Base-by-base conservation (phyloP, 30 jellyfish, hydroid and myxozoan genomes). In the Hydra vulgaris region DNA sequence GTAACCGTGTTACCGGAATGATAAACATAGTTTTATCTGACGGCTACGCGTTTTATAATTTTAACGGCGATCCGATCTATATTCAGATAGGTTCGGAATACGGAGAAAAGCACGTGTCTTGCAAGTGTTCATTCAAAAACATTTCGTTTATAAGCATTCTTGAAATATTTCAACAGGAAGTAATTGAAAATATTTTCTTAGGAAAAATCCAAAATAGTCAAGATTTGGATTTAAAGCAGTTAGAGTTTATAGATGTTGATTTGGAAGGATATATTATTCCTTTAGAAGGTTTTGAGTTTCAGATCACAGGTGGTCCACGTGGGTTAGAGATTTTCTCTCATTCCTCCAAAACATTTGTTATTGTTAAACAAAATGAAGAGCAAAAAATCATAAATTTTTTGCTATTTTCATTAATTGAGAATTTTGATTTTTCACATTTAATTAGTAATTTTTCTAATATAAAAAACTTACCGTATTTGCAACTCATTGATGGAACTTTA, bases 181-280 rank as follows among this genome's bases (percentile, higher is more conserved):
- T 12, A 12, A 40, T 40, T 40, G 12, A 40, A 40, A 40, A 40
- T 40, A 40, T 40, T 40, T 40, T 40, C 12, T 40, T 40, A 40
- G 61, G 61, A 40, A 12, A 40, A 12, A 12, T 40, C 12, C 61
- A 40, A 40, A 40, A 40, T 40, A 40, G 61, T 40, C 61, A 40
- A 40, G 83, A 26, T 18, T 25, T 25, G 71, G 56, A 53, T 8
- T 54, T 75, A 25, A 25, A 19, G n/a, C 67, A 23, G 83, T 75
- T 75, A 16, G 72, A 75, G 71, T 26, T 75, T 4, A 75, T 75
- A 17, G 71, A 75, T 25, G 69, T 26, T 17, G 56, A 27, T 25
- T 66, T 70, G 0, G 83, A 25, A 26, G 83, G 83, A 0, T 75
- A 75, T 53, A 25, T 70, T 15, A 19, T 70, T 8, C 83, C 83